Evolutionary conservation across 2,113 vertebrate genomes (phyloP), one percentile per base, ranked within the genome.

Genomic region (Syrrhaptes paradoxus): DNA sequence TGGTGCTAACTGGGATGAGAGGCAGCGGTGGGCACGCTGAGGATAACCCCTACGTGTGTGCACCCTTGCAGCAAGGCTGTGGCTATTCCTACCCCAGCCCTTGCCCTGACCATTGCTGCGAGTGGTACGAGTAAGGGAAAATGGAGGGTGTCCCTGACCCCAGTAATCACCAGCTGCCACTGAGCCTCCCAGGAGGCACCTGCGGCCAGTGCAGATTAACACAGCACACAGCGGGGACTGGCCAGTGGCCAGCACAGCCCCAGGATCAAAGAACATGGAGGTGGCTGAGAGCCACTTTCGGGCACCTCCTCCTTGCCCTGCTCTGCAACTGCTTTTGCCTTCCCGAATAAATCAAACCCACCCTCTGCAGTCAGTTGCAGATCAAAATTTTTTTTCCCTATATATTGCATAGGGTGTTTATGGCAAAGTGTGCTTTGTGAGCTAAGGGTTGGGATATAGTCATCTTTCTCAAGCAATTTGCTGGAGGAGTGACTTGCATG

Each of bases 121-220:
- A 87, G n/a, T 17, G 52, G 43, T 43, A 59, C 0, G 3, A 82
- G 81, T 81, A 82, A 82, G 67, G 91, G 89, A 93, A 96, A 95
- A 96, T 97, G 91, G 93, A 96, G 91, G 87, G 67, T 91, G 94
- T 94, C 87, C 80, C 95, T 95, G 89, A 78, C 91, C 75, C 84
- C 1, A 1, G 38, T 96, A 96, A 95, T 96, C 89, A 93, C 59
- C 91, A 96, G 91, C 89, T 96, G 96, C 93, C 91, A 91, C 87
- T 5, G 10, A 76, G 62, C 93, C 87, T 96, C 85, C 85, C 3
- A 5, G 78, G 89, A 95, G 89, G 93, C 72, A 62, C 82, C 74
- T 8, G 17, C 7, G 22, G 75, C 92, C 90, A 89, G 90, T 10
- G 1, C 57, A 89, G 95, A 96, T 97, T 96, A 96, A 84, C 92